A percentile compares a stretch with the other conserved stretches of the same genome.
Conservation (phyloP, 2,797 vertebrate genomes). For the Falco columbarius region DNA sequence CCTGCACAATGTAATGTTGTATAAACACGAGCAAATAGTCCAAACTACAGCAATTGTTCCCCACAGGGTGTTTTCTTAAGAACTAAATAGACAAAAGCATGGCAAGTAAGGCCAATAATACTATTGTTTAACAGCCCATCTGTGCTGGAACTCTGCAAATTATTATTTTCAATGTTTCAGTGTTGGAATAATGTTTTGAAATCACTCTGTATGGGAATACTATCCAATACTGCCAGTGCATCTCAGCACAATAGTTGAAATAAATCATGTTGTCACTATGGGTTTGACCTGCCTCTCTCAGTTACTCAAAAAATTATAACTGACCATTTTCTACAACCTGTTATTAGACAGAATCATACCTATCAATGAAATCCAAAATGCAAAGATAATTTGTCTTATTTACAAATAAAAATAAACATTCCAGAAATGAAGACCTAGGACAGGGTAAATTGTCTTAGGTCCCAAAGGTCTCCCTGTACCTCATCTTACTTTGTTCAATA, state of each 20-base stretch:
- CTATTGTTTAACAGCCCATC: background rate
- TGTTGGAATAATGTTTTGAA: slow-evolving; percentile 19
- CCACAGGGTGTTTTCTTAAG: slow-evolving; percentile 38
- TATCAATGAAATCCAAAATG: background rate
- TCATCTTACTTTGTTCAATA: background rate
- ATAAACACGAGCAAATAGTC: slow-evolving; percentile 56
- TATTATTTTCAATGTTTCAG: background rate
- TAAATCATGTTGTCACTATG: background rate
- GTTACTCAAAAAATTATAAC: background rate
- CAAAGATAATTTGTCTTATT: background rate
- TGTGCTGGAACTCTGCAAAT: background rate
- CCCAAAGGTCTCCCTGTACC: background rate
- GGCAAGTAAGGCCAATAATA: background rate
- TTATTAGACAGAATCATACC: background rate
- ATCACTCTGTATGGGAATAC: background rate
- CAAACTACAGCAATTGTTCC: slow-evolving; percentile 5
- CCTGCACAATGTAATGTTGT: slow-evolving; percentile 39
- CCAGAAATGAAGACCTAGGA: background rate
- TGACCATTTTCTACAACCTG: background rate
- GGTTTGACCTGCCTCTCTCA: background rate
- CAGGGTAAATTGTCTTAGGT: background rate
- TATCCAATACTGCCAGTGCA: background rate
- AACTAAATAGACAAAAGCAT: slow-evolving; percentile 14
- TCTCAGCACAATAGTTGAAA: background rate
- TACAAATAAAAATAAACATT: background rate